Evolutionary conservation across 2,888 invertebrate genomes (phyloP), one percentile per base, ranked within the genome.

Genomic region (Athetis lepigone): DNA sequence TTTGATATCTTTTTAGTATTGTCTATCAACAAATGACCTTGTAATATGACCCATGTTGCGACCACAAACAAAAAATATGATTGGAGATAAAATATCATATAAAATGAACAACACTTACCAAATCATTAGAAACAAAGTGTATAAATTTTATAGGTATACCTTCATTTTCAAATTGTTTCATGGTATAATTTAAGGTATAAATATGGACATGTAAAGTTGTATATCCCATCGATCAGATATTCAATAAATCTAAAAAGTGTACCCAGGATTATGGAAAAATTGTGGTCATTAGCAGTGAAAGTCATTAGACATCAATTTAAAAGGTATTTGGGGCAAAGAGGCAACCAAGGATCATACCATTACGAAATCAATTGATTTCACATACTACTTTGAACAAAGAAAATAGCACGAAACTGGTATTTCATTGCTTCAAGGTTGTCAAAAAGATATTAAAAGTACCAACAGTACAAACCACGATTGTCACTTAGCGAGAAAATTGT

Each of bases 361-460:
- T 66, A 57, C 4, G 40, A 57, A 68, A 58, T 47, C 43, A 54
- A 65, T 60, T 47, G 57, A 56, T 55, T 67, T 60, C 50, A 63
- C 55, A 70, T 39, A 59, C 33, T 46, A n/a, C 27, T 45, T n/a
- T 47, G 87, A 89, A 91, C 91, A 91, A 91, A 91, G 91, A 88
- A 90, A 84, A 74, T 79, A 77, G 75, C 65, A 76, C 78, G 73
- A 80, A 86, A 87, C 83, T 81, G 74, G 81, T 84, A 86, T 85
- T 88, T 82, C 82, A 87, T 76, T 83, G 77, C 81, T 85, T 91
- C 94, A 94, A 94, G 94, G 94, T 92, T 94, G 91, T 88, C 88
- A 87, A 88, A 90, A 91, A 85, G 87, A 90, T 90, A 88, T 77
- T 83, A 71, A 74, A 77, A 45, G 69, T 77, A 77, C 71, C 71